Evolutionary conservation across 1,140 invertebrate species (phyloP).

Genomic region (Leptoteleia sp.): DNA sequence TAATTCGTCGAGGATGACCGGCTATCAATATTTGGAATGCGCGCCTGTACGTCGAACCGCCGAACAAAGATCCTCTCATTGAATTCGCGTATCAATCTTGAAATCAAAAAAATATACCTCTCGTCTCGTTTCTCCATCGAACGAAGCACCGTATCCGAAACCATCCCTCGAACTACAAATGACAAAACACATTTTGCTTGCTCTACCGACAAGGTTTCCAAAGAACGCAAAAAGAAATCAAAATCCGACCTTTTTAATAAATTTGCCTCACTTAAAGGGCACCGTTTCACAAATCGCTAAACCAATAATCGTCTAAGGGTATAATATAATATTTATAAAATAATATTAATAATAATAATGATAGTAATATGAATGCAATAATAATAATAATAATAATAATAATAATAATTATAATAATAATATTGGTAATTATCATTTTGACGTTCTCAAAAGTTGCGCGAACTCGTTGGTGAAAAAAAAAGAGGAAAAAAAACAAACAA

Average conservation of each 20-base stretch:
- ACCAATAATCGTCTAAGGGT: conserved; percentile 61
- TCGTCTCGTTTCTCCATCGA: too few relatives aligned
- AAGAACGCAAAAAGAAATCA: too few relatives aligned
- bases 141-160: too few relatives aligned
- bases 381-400: conserved; percentile 42
- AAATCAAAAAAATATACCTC: too few relatives aligned
- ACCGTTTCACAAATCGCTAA: conserved; percentile 54
- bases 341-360: conserved; percentile 41
- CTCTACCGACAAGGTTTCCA: too few relatives aligned
- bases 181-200: too few relatives aligned
- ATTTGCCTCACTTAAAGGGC: conserved; percentile 33
- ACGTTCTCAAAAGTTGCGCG: conserved; percentile 58
- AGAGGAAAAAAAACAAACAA: conserved; percentile 60
- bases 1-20: too few relatives aligned
- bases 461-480: conserved; percentile 63
- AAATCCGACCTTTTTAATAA: conserved; percentile 19
- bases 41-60: too few relatives aligned
- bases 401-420: conserved; percentile 35
- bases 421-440: conserved; percentile 47
- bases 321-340: background rate
- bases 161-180: too few relatives aligned
- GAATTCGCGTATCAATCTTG: too few relatives aligned
- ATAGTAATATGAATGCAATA: conserved; percentile 40
- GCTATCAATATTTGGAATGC: too few relatives aligned
- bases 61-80: too few relatives aligned